Evolutionary conservation across 2,797 vertebrate genomes (phyloP), one percentile per base, ranked within the genome.

Genomic region (Antennarius maculatus): DNA sequence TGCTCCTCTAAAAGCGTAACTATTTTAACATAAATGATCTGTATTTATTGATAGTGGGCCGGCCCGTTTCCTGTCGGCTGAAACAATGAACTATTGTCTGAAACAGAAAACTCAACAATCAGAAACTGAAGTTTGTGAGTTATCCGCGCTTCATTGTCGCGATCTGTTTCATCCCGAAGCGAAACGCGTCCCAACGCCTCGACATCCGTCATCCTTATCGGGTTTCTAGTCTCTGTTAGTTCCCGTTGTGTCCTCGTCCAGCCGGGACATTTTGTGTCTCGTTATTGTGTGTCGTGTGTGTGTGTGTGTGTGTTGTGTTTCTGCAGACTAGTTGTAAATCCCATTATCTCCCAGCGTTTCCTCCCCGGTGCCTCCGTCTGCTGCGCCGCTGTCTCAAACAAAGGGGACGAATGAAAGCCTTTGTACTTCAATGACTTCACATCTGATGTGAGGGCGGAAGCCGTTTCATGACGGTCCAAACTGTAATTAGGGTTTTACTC

Each of bases 401-500:
- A 88, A 87, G 45, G 37, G 10, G 37, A 67, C 6, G 75, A 74
- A 69, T 63, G 63, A 76, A 86, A 77, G 82, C 80, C 80, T 89
- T 91, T 88, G 81, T 82, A 69, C 75, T 81, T 56, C 54, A 53
- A 0, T 78, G 82, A 85, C 82, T 86, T 86, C 74, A 78, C 77
- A 68, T 88, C 87, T 89, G 81, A 88, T 81, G 85, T 89, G 55
- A 34, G 71, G 82, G 69, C 82, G 83, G 88, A 90, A 89, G 83
- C 81, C 66, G 73, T 85, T 85, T 83, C 70, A 77, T 89, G 71
- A 58, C 27, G 7, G 75, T 80, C 76, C 79, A 76, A 54, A 72
- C 77, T 81, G 81, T 88, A 82, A 90, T 90, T 80, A 88, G 80
- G 75, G 23, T 74, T 81, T 81, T 77, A 49, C 53, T 42, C 51